Conservation (phyloP, 2,797 vertebrate species). For the Mormyrops attenuatus region DNA sequence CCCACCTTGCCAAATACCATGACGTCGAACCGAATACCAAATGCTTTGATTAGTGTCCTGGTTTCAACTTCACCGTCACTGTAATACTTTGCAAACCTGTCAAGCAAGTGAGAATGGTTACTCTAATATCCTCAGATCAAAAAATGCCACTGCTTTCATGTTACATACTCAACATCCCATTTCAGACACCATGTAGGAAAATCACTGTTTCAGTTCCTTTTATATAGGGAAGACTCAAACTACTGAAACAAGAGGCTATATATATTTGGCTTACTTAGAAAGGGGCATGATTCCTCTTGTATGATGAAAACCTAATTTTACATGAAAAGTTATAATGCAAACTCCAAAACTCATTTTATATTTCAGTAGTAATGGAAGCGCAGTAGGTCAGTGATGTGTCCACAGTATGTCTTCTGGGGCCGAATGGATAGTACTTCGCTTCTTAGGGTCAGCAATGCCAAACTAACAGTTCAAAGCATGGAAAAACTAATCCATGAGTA, state of each 20-base stretch:
- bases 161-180: not conserved
- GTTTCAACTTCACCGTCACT: slow-evolving; percentile 42
- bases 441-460: not conserved
- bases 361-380: not conserved
- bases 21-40: slow-evolving; percentile 71
- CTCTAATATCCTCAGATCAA: not conserved
- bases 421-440: not conserved
- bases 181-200: not conserved
- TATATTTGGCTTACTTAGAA: not conserved
- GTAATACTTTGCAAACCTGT: slow-evolving; percentile 73
- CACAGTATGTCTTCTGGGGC: not conserved
- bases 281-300: not conserved
- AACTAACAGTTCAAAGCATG: not conserved
- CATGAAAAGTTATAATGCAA: not conserved
- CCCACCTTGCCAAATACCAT: slow-evolving; percentile 72
- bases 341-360: not conserved
- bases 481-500: not conserved
- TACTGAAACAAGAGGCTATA: not conserved
- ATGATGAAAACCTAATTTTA: not conserved
- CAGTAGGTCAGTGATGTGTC: not conserved
- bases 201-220: not conserved
- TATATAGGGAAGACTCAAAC: not conserved
- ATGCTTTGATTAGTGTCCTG: slow-evolving; percentile 61
- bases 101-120: not conserved
- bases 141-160: not conserved